Conservation (phyloP, 2,113 vertebrate species). For the Dendropsophus ebraccatus region DNA sequence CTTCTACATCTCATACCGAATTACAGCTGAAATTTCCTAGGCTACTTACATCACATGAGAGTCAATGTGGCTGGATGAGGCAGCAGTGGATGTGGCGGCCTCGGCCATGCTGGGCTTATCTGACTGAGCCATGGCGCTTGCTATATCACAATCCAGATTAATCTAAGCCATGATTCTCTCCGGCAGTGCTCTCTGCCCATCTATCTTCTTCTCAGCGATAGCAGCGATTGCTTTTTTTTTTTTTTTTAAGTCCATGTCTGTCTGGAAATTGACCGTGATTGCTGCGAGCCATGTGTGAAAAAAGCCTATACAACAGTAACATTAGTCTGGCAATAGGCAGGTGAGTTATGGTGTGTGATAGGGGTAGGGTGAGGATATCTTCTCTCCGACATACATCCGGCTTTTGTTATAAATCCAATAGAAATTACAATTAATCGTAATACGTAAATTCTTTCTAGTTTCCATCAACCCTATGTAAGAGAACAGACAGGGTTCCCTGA, state of each 20-base stretch:
- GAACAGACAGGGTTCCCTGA: not conserved
- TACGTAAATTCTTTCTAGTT: not conserved
- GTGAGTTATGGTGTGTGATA: not conserved
- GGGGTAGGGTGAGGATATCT: not conserved
- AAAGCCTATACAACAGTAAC: not conserved
- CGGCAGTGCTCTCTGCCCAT: not conserved
- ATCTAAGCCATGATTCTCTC: constrained; percentile 24
- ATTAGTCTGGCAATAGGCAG: not conserved
- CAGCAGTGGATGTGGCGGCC: not conserved
- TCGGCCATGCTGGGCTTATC: constrained; percentile 19
- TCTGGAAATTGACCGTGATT: not conserved
- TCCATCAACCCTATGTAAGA: not conserved
- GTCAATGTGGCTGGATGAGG: not conserved
- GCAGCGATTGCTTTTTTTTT: constrained; percentile 3
- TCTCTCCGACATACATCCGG: not conserved
- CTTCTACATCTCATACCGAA: not conserved
- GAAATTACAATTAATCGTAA: not conserved
- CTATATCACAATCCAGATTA: constrained; percentile 28
- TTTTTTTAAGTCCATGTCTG: constrained; percentile 8
- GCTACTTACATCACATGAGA: not conserved
- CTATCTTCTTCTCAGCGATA: constrained; percentile 29
- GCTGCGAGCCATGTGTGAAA: not conserved
- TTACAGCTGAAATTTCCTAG: not conserved
- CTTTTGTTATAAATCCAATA: not conserved
- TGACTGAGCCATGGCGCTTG: constrained; percentile 10